These are phyloP conservation scores for Eupithecia subumbrata DNA, from an alignment of 2,888 invertebrate species.

Conservation along the genomic window DNA sequence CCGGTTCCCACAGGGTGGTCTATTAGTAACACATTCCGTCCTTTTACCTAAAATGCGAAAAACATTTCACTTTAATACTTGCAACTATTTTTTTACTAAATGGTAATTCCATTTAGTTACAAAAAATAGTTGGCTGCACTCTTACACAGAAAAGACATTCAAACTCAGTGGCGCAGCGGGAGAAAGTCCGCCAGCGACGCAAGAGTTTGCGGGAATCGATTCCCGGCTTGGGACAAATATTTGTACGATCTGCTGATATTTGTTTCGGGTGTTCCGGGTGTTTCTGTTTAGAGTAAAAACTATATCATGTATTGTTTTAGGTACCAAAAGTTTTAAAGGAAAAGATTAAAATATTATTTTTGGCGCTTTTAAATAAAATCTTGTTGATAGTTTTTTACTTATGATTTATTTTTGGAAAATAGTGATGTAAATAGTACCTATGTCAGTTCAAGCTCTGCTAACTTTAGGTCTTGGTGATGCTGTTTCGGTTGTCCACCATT, in stretches of 20 bases:
- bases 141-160: neutral
- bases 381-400: too few relatives aligned
- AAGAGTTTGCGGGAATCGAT: neutral
- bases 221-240: neutral
- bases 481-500: neutral
- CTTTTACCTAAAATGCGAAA: slow-evolving; percentile 82
- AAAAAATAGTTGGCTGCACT: too few relatives aligned
- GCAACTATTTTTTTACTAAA: neutral
- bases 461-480: too few relatives aligned
- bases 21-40: slow-evolving; percentile 92
- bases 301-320: neutral
- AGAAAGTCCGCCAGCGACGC: neutral
- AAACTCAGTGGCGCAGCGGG: neutral
- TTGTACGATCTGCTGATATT: neutral
- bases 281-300: neutral
- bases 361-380: too few relatives aligned
- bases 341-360: too few relatives aligned
- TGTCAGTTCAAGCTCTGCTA: too few relatives aligned
- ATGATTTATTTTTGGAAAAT: too few relatives aligned
- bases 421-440: too few relatives aligned
- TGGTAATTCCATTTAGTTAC: neutral
- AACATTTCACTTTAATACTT: slow-evolving; percentile 14
- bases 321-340: too few relatives aligned
- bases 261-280: neutral
- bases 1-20: slow-evolving; percentile 96